Evolutionary conservation across 1,140 invertebrate genomes (phyloP).

Genomic region (Euglossa dilemma): DNA sequence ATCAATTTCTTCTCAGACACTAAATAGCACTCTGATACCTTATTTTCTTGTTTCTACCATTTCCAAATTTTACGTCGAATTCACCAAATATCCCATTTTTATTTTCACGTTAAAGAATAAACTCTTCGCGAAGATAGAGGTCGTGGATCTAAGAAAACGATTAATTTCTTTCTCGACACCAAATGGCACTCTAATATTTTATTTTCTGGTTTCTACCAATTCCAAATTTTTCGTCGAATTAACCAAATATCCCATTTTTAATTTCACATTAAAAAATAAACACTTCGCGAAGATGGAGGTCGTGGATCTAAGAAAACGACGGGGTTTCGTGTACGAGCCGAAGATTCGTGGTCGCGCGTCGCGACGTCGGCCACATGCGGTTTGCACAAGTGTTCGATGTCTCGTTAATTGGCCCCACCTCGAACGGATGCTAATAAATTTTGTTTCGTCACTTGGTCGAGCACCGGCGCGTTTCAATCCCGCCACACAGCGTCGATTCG

Average conservation of each 20-base stretch:
- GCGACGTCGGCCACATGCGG: background rate
- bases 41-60: too few relatives aligned
- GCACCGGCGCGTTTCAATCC: background rate
- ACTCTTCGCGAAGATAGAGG: too few relatives aligned
- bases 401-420: conserved; percentile 64
- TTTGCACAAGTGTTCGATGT: conserved; percentile 74
- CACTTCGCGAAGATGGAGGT: background rate
- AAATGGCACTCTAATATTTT: too few relatives aligned
- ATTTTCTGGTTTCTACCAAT: too few relatives aligned
- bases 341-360: conserved; percentile 28
- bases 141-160: too few relatives aligned
- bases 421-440: conserved; percentile 67
- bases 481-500: background rate
- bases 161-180: too few relatives aligned
- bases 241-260: background rate
- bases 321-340: background rate
- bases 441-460: conserved; percentile 46
- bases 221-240: background rate
- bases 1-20: too few relatives aligned
- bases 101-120: too few relatives aligned
- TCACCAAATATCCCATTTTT: too few relatives aligned
- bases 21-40: too few relatives aligned
- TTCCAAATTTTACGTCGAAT: too few relatives aligned
- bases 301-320: conserved; percentile 46
- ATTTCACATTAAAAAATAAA: conserved; percentile 8